Base-by-base conservation (phyloP, 1,140 invertebrate species). In the Mamestra configurata region DNA sequence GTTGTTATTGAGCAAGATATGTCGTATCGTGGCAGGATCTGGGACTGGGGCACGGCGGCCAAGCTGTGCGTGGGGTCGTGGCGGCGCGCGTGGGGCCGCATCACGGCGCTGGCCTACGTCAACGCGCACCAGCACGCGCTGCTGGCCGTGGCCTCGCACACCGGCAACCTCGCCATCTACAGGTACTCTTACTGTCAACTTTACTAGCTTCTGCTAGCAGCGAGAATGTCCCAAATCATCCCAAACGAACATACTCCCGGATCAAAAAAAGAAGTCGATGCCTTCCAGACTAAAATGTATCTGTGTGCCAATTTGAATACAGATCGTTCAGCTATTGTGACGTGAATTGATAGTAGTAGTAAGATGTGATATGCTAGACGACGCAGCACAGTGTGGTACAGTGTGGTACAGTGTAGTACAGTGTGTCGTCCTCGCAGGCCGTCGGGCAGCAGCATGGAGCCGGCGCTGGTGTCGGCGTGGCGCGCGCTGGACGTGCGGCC, bases 31-130 rank as follows among this genome's bases (percentile, higher is more conserved):
- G n/a, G 27, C 82, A 97, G 97, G 1, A 96, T 97, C 83, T 97
- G 97, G 97, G 97, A 97, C 90, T 97, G 97, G 96, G 96, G 96
- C 83, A 96, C 96, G 70, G 96, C 96, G 51, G 95, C 96, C 10
- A 97, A 96, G 93, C 91, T 97, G 75, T 96, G 96, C 24, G 96
- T 96, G 84, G 90, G 93, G 31, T 90, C 93, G 79, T 95, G 93
- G 91, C 94, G 93, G 61, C 92, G 93, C 46, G 31, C 87, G 5
- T 93, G 86, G 82, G 95, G 96, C 27, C 96, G 97, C 64, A 97
- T 99, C 49, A 97, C 98, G 8, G 96, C 97, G 43, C 95, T 99
- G 40, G 97, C 98, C 85, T 98, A 98, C 92, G 93, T 99, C n/a
- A 99, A 99, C 95, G 96, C 97, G 70, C 98, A 99, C 89, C 98